A percentile compares a stretch with the other conserved stretches of the same genome.
Evolutionary conservation across 2,113 vertebrate genomes (phyloP).

Genomic region (Aramus guarauna): DNA sequence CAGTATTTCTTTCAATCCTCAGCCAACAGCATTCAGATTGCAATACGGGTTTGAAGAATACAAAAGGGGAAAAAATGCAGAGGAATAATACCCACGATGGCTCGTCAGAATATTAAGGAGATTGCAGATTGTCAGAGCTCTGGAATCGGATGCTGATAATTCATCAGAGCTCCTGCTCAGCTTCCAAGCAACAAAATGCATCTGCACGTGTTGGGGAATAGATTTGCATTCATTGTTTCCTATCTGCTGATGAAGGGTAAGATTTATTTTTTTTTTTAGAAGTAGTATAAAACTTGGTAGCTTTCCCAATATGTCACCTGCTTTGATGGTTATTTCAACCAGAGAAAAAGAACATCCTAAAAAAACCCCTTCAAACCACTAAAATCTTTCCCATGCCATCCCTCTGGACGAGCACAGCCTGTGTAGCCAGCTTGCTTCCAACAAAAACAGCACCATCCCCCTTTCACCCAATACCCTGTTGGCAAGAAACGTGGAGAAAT

Average conservation of each 20-base stretch:
- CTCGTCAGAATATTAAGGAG: conserved; percentile 37
- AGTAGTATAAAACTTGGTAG: neutral
- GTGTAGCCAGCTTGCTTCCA: neutral
- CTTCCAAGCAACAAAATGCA: conserved; percentile 11
- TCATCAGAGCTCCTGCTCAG: conserved; percentile 13
- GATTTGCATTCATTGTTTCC: conserved; percentile 19
- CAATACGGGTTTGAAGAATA: neutral
- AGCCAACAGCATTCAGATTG: neutral
- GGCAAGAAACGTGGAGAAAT: neutral
- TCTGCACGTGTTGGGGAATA: neutral
- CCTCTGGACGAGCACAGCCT: neutral
- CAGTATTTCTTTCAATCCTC: neutral
- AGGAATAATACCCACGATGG: neutral
- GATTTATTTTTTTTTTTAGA: too few relatives aligned
- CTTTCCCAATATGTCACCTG: neutral
- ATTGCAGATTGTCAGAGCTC: neutral
- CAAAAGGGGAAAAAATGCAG: neutral
- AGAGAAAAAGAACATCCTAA: neutral
- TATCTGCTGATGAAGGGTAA: neutral
- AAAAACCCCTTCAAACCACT: neutral
- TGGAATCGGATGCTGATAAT: conserved; percentile 6
- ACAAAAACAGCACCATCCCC: neutral
- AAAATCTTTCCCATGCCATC: neutral
- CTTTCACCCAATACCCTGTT: neutral
- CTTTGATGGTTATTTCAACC: neutral